Evolutionary conservation across 2,113 vertebrate genomes (phyloP).

Genomic region (Myocastor coypus): DNA sequence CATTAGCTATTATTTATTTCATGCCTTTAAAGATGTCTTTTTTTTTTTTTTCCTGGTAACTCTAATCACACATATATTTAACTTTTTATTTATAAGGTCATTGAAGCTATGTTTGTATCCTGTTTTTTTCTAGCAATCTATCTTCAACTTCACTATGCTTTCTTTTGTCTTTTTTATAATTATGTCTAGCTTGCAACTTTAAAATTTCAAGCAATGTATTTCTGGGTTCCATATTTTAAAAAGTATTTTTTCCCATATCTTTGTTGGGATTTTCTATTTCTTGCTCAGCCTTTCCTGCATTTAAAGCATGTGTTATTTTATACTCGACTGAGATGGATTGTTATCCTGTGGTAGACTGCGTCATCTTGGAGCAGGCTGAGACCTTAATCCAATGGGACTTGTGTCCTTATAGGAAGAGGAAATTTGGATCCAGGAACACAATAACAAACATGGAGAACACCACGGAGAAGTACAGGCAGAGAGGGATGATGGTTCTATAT

Average conservation of each 20-base stretch:
- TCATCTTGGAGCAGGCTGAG: background rate
- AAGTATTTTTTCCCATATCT: background rate
- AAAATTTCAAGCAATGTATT: background rate
- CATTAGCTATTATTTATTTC: background rate
- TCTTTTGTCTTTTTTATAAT: background rate
- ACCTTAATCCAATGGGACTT: background rate
- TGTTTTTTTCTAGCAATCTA: background rate
- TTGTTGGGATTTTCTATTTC: background rate
- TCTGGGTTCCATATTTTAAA: background rate
- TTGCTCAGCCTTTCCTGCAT: background rate
- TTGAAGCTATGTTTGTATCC: background rate
- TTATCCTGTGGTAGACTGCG: background rate
- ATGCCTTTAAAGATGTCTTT: background rate
- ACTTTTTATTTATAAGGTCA: background rate
- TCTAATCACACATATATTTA: background rate
- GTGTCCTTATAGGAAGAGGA: background rate
- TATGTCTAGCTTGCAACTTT: background rate
- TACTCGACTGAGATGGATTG: background rate
- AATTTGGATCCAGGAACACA: background rate
- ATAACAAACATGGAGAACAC: background rate
- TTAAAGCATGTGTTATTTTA: conserved; percentile 1
- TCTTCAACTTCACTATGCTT: background rate
- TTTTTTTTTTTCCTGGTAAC: background rate
- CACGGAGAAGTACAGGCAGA: background rate
- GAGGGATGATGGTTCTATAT: background rate